Evolutionary conservation across 2,888 invertebrate genomes (phyloP).

Genomic region (Clepsis dumicolana): DNA sequence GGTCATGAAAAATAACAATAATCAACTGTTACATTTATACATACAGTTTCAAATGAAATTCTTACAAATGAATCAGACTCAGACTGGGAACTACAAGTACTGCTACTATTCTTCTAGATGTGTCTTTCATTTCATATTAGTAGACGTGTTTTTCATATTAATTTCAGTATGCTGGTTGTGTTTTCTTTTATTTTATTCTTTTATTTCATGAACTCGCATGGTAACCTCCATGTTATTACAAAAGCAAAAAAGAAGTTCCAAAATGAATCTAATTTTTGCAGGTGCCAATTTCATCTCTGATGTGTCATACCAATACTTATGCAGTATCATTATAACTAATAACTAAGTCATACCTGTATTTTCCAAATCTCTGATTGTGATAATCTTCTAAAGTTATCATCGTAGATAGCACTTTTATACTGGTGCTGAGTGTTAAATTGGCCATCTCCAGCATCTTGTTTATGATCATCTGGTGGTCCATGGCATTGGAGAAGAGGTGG

Average conservation of each 20-base stretch:
- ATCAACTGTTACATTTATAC: background rate
- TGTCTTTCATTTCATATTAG: too few relatives aligned
- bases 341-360: slow-evolving; percentile 89
- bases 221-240: too few relatives aligned
- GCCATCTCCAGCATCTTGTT: slow-evolving; percentile 95
- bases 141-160: too few relatives aligned
- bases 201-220: too few relatives aligned
- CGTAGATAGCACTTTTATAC: slow-evolving; percentile 93
- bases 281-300: background rate
- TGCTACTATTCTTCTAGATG: too few relatives aligned
- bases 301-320: background rate
- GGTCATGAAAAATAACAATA: background rate
- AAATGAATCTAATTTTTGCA: background rate
- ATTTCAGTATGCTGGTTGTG: too few relatives aligned
- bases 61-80: too few relatives aligned
- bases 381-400: slow-evolving; percentile 95
- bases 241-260: too few relatives aligned
- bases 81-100: too few relatives aligned
- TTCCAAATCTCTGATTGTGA: slow-evolving; percentile 95
- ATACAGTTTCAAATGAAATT: too few relatives aligned
- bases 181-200: too few relatives aligned
- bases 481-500: slow-evolving; percentile 94
- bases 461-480: slow-evolving; percentile 94
- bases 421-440: slow-evolving; percentile 91
- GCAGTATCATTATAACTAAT: background rate